A percentile compares a stretch with the other conserved stretches of the same genome.
Evolutionary conservation across 2,797 vertebrate species (phyloP).

Genomic region (Bufotes viridis): DNA sequence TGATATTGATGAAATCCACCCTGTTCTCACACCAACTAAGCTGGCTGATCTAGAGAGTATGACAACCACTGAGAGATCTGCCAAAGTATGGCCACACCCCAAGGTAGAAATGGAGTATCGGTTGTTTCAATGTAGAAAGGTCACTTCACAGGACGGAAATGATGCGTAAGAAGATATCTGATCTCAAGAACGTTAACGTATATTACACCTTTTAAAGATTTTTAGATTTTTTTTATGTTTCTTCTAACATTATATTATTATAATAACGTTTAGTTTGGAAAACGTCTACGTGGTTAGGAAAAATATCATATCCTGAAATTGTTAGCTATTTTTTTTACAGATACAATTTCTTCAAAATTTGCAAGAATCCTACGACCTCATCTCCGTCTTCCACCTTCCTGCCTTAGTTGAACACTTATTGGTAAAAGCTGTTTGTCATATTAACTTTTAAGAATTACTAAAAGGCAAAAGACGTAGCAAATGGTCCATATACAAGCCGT

Average conservation of each 20-base stretch:
- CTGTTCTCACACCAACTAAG: neutral
- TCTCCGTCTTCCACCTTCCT: constrained; percentile 24
- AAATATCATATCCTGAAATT: neutral
- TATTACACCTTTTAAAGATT: too few relatives aligned
- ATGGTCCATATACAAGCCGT: neutral
- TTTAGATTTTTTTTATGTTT: neutral
- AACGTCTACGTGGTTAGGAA: too few relatives aligned
- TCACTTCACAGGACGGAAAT: neutral
- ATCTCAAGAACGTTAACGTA: neutral
- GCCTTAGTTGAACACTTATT: constrained; percentile 34
- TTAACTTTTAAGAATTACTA: neutral
- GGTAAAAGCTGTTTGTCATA: neutral
- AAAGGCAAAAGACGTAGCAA: neutral
- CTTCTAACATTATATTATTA: neutral
- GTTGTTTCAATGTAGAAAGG: too few relatives aligned
- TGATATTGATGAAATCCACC: neutral
- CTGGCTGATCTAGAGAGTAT: neutral
- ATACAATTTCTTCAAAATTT: constrained; percentile 41
- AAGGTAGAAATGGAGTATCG: neutral
- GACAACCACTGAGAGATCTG: neutral
- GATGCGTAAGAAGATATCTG: neutral
- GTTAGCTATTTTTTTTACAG: neutral
- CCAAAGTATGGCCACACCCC: neutral
- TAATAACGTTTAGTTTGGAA: neutral
- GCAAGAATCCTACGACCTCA: constrained; percentile 25